A percentile compares a stretch with the other conserved stretches of the same genome.
These are phyloP conservation scores for Hyalella azteca DNA, from an alignment of 2,888 invertebrate species.

Conservation along the genomic window DNA sequence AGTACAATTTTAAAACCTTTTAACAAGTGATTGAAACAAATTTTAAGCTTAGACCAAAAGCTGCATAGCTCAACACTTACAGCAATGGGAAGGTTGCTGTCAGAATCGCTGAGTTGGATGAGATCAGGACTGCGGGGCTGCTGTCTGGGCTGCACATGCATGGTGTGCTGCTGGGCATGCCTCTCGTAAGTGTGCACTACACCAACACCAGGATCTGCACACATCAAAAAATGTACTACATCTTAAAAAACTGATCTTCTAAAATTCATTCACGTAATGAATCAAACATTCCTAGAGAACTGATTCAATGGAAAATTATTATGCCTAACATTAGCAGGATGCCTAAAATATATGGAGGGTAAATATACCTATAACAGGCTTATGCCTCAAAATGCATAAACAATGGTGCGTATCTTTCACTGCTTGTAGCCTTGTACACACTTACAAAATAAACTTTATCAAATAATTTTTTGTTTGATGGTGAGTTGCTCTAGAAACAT, in stretches of 20 bases:
- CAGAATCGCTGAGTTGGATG: slow-evolving; percentile 63
- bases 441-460: too few relatives aligned
- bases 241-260: background rate
- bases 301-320: too few relatives aligned
- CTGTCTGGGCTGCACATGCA: background rate
- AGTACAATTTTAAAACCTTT: background rate
- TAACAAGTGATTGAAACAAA: background rate
- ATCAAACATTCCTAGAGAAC: too few relatives aligned
- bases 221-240: background rate
- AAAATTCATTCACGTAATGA: too few relatives aligned
- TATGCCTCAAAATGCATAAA: too few relatives aligned
- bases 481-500: too few relatives aligned
- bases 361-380: too few relatives aligned
- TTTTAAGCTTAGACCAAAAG: background rate
- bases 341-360: too few relatives aligned
- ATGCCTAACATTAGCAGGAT: too few relatives aligned
- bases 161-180: background rate
- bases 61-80: background rate
- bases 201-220: background rate
- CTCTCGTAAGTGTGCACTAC: slow-evolving; percentile 3
- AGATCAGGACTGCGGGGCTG: slow-evolving; percentile 60
- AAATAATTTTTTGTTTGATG: too few relatives aligned
- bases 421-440: too few relatives aligned
- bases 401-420: too few relatives aligned
- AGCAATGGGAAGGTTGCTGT: slow-evolving; percentile 58